A percentile compares a stretch with the other conserved stretches of the same genome.
Evolutionary conservation across 2,113 vertebrate species (phyloP).

Genomic region (Aptenodytes forsteri): DNA sequence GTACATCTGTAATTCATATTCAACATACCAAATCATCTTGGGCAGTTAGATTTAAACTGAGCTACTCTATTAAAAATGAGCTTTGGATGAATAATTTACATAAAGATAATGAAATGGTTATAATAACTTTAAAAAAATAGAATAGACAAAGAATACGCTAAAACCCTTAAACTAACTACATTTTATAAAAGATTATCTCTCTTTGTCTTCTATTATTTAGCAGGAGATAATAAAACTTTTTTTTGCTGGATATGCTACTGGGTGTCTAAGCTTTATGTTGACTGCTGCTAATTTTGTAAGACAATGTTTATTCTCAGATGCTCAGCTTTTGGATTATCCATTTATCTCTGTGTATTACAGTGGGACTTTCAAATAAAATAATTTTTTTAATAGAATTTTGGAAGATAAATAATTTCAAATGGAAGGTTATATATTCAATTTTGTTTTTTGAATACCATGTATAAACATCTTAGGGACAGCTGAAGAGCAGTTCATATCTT

Average conservation of each 20-base stretch:
- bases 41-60: not conserved
- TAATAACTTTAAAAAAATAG: not conserved
- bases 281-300: not conserved
- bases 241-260: not conserved
- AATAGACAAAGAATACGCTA: not conserved
- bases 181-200: not conserved
- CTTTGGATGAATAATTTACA: not conserved
- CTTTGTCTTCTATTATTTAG: not conserved
- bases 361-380: not conserved
- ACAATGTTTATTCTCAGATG: not conserved
- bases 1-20: not conserved
- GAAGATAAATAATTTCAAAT: not conserved
- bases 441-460: accelerated
- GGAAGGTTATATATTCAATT: not conserved
- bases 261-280: not conserved
- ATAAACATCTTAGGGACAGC: not conserved
- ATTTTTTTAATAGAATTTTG: not conserved
- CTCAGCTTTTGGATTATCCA: not conserved
- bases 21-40: not conserved
- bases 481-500: not conserved
- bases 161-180: not conserved
- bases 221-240: not conserved
- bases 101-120: not conserved
- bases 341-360: not conserved
- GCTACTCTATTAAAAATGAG: not conserved